Evolutionary conservation across 2,888 invertebrate genomes (phyloP), one percentile per base, ranked within the genome.

Genomic region (Eubasilissa splendida): DNA sequence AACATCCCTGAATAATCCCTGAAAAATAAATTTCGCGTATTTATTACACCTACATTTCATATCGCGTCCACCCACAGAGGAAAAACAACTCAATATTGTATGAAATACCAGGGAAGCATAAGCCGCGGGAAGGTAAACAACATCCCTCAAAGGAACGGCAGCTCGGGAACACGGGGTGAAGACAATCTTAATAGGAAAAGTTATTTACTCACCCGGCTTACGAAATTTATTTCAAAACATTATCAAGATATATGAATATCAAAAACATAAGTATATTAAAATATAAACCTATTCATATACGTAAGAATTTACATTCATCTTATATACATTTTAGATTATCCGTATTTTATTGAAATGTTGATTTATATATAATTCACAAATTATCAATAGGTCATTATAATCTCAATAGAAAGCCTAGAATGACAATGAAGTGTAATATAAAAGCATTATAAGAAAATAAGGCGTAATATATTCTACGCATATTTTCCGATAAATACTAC

Each of bases 101-200:
- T 22, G 52, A 12, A 52, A 14, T 70, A 70, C 14, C 31, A 14
- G 70, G 22, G 53, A 14, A 54, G 9, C 53, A 70, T 53, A 70
- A 54, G 54, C 54, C 14, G 10, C 22, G 52, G n/a, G 70, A 52
- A 53, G 31, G 53, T 52, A 70, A 52, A 52, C 70, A 14, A 33
- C 66, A 66, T 1, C 66, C 42, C 42, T 66, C 66, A 50, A 66
- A 66, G 66, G 10, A 58, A 33, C n/a, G 42, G 10, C 14, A 60
- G 66, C 33, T 42, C n/a, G 50, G 42, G 66, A 60, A 60, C n/a
- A 31, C 31, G 42, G 66, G 66, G 42, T n/a, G 10, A 58, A n/a
- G 58, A n/a, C 11, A 58, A 66, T 65, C 66, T n/a, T 66, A 66
- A 66, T 66, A 50, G 66, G 42, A 66, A 66, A 66, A 66, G 66